Evolutionary conservation across 2,797 vertebrate species (phyloP).

Genomic region (Chelon auratus): DNA sequence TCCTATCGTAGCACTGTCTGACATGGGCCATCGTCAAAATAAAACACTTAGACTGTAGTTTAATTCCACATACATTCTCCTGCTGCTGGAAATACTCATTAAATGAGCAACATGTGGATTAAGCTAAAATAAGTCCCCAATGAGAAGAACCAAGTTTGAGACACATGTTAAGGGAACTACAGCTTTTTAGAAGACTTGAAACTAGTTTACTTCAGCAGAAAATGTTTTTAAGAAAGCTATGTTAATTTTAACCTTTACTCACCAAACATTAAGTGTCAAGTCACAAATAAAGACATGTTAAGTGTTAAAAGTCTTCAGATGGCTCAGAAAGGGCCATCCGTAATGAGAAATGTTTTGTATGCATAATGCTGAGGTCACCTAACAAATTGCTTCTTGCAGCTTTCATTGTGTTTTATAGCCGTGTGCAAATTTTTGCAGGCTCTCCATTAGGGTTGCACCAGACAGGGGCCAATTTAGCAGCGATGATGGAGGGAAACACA

Average conservation of each 20-base stretch:
- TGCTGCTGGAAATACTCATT: no score
- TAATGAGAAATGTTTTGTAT: neutral
- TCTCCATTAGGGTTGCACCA: constrained; percentile 43
- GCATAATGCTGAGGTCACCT: constrained; percentile 2
- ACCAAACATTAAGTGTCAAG: neutral
- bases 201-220: neutral
- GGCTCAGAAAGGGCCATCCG: no score
- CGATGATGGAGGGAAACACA: constrained; percentile 46
- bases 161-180: no score
- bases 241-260: neutral
- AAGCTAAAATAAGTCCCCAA: no score
- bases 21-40: no score
- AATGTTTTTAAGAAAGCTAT: neutral
- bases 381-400: constrained; percentile 6
- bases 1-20: no score
- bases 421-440: constrained; percentile 13
- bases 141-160: no score
- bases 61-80: no score
- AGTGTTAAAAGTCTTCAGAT: neutral
- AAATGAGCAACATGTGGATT: no score
- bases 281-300: neutral
- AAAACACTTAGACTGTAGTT: no score
- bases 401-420: constrained; percentile 29
- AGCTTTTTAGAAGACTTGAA: no score
- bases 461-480: constrained; percentile 31